A percentile compares a stretch with the other conserved stretches of the same genome.
phyloP scores from a whole-genome alignment of 2,797 vertebrate species.

The Urosaurus nigricauda region DNA sequence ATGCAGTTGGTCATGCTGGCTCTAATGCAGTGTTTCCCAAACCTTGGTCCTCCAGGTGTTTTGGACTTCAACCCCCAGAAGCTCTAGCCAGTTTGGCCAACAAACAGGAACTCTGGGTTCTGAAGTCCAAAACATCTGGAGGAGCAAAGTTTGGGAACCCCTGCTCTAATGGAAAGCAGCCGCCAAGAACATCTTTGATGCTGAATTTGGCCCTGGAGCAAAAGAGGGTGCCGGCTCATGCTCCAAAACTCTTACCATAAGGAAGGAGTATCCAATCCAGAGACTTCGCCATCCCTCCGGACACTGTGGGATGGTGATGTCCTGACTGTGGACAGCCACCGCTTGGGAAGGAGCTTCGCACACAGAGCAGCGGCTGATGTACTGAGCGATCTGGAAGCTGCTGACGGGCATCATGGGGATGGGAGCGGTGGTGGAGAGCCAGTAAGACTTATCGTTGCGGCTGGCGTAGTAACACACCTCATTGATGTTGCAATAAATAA shows the following conservation, averaged over 20 bases:
- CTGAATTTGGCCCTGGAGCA: background rate
- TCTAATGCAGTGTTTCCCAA: too few relatives aligned
- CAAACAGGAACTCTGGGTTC: too few relatives aligned
- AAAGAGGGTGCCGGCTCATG: too few relatives aligned
- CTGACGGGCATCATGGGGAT: conserved; percentile 97
- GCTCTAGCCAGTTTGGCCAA: too few relatives aligned
- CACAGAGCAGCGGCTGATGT: conserved; percentile 95
- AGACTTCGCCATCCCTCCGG: conserved; percentile 94
- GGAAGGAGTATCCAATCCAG: conserved; percentile 98
- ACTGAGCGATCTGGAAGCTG: conserved; percentile 85
- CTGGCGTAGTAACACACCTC: conserved; percentile 95
- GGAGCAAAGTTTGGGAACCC: too few relatives aligned
- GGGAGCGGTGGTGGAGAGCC: conserved; percentile 94
- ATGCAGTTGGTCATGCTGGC: too few relatives aligned
- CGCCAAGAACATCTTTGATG: too few relatives aligned
- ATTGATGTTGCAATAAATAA: conserved; percentile 94
- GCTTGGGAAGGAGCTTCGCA: conserved; percentile 94
- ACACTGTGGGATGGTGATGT: conserved; percentile 89
- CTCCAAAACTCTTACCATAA: conserved; percentile 86
- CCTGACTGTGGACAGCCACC: conserved; percentile 95
- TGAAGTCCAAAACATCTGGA: too few relatives aligned
- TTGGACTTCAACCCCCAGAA: too few relatives aligned
- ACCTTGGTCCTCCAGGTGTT: too few relatives aligned
- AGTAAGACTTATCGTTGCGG: conserved; percentile 96
- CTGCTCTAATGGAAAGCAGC: too few relatives aligned